Evolutionary conservation across 2,113 vertebrate species (phyloP), one percentile per base, ranked within the genome.

Genomic region (Ellobius talpinus): DNA sequence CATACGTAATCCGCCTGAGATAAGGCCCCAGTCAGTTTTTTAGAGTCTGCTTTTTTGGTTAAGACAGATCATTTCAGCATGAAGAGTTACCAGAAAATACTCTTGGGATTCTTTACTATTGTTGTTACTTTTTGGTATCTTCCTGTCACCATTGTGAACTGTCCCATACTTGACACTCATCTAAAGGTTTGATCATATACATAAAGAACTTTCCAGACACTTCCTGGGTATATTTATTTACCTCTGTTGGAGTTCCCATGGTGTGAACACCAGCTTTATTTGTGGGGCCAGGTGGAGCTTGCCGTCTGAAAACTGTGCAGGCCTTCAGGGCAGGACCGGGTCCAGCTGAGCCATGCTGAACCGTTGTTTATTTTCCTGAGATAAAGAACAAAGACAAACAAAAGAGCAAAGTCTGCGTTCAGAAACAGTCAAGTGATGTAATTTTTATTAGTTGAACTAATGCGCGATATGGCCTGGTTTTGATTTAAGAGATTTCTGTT

Each of bases 321-420:
- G 55, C 39, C 76, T 79, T 55, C 55, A 17, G 84, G 0, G 58
- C 5, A 78, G 92, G 85, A 47, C 77, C 39, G 0, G 17, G 29
- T 86, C 91, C 72, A 65, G 45, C 61, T 13, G 92, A 74, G 79
- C 76, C 17, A 88, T 0, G 1, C 68, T 33, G 5, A 72, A 2
- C 65, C 39, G 8, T 50, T 74, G 87, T 92, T 97, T 92, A 88
- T 94, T 96, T 96, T 96, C 77, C 82, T 90, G 92, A 97, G 77
- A 93, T 95, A 92, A 96, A 93, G 89, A 97, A 93, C 65, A 47
- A 86, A 96, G 93, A 50, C 88, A 81, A 92, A 77, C 24, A 47
- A 79, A 70, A 91, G 76, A 61, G 66, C 52, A 68, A 95, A 73
- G 42, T 39, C 88, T 88, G 68, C 89, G 91, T 91, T 93, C 68